Conservation (phyloP, 2,113 vertebrate genomes). For the Protobothrops mucrosquamatus region DNA sequence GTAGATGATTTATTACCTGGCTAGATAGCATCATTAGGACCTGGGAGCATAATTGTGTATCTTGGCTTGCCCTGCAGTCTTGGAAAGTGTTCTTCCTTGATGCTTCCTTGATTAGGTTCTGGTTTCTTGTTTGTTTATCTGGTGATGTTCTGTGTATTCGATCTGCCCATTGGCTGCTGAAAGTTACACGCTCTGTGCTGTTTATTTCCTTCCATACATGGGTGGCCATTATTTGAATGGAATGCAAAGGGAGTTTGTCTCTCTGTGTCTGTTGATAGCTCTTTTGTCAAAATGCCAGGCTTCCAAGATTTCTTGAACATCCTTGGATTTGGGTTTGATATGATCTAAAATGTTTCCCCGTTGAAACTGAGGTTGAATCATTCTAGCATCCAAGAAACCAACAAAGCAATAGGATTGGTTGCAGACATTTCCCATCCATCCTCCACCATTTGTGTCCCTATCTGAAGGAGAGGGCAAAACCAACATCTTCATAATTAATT, state of each 20-base stretch:
- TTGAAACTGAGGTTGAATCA: not conserved
- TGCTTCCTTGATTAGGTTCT: not conserved
- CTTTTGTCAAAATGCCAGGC: not conserved
- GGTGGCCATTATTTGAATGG: too few species aligned
- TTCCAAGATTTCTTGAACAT: not conserved
- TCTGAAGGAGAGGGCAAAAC: not conserved
- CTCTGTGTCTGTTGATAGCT: not conserved
- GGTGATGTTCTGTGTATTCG: not conserved
- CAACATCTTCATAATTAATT: not conserved
- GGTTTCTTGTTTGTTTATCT: not conserved
- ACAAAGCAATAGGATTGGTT: not conserved
- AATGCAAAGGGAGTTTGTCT: not conserved
- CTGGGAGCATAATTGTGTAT: not conserved
- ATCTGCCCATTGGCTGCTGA: not conserved
- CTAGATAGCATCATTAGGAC: not conserved
- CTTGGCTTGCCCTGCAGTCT: not conserved
- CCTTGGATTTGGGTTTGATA: not conserved
- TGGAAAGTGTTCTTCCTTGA: not conserved
- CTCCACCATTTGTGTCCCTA: not conserved
- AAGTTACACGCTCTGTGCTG: not conserved
- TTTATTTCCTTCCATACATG: not conserved
- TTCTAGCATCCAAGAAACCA: not conserved
- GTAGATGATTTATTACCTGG: not conserved
- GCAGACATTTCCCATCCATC: not conserved
- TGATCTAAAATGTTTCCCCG: not conserved